Evolutionary conservation across 1,140 invertebrate species (phyloP).

Genomic region (Scylla paramamosain): DNA sequence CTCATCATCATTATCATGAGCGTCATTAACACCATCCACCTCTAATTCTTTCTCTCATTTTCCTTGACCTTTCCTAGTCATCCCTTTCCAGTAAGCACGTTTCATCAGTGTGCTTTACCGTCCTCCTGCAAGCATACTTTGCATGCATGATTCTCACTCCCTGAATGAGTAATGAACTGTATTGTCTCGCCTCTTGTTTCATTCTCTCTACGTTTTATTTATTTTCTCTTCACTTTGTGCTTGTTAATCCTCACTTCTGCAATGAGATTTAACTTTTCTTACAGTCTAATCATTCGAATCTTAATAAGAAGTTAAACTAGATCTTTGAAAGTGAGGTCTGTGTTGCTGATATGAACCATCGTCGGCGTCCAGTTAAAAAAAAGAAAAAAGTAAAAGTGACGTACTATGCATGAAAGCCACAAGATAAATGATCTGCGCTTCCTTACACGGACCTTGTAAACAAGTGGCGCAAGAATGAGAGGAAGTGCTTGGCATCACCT

Average conservation of each 20-base stretch:
- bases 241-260: too few species aligned
- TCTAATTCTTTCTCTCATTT: not conserved
- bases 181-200: not conserved
- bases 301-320: too few species aligned
- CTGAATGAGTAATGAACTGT: not conserved
- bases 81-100: not conserved
- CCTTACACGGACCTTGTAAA: not conserved
- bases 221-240: not conserved
- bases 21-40: not conserved
- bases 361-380: too few species aligned
- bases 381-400: too few species aligned
- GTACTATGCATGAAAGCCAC: too few species aligned
- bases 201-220: not conserved
- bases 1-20: not conserved
- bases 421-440: too few species aligned
- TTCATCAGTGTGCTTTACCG: not conserved
- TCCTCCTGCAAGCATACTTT: not conserved
- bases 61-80: too few species aligned
- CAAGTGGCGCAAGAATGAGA: not conserved
- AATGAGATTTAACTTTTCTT: too few species aligned
- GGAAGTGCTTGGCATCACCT: not conserved
- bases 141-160: not conserved
- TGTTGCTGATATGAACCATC: too few species aligned
- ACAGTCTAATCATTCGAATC: too few species aligned
- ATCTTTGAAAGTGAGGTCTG: too few species aligned